Evolutionary conservation across 2,113 vertebrate genomes (phyloP), one percentile per base, ranked within the genome.

Genomic region (Mormyrus iriodes): DNA sequence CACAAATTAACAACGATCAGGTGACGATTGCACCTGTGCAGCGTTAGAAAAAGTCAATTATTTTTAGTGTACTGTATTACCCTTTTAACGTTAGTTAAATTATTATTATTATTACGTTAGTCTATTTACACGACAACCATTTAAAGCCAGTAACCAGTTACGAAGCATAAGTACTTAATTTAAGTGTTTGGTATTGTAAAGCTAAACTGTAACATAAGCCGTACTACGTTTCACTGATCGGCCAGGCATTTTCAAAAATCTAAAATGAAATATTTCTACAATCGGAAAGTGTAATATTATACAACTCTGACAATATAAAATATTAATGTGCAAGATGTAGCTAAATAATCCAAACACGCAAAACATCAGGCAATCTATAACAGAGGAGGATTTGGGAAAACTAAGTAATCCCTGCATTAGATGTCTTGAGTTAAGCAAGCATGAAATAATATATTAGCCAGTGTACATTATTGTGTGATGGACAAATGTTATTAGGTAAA

Each of bases 361-460:
- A 69, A 69, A 69, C 27, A 69, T 69, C 27, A 31, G 27, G 61
- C 10, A 31, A 31, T 27, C 61, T 69, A 69, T 69, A 27, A 76
- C 13, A 76, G 69, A 17, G 6, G 69, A 35, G 69, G 44, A 24
- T 48, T 46, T 21, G 42, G 76, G 76, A 2, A 82, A 19, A 82
- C 42, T 15, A 42, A 46, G 15, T 31, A 86, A 86, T 51, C 49
- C 49, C 55, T 86, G 24, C 31, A 55, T 17, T 53, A 39, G 49
- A 42, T 53, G 85, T 35, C 51, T 55, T 35, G 49, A 48, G 85
- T 53, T 86, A 86, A 53, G 15, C 49, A 35, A 55, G 48, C 15
- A 86, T 86, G 85, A 86, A 35, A 86, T 53, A 84, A 84, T 48
- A 48, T 24, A 84, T 84, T 46, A 84, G 82, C 35, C 42, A 84